Evolutionary conservation across 2,797 vertebrate species (phyloP).

Genomic region (Monodelphis domestica): DNA sequence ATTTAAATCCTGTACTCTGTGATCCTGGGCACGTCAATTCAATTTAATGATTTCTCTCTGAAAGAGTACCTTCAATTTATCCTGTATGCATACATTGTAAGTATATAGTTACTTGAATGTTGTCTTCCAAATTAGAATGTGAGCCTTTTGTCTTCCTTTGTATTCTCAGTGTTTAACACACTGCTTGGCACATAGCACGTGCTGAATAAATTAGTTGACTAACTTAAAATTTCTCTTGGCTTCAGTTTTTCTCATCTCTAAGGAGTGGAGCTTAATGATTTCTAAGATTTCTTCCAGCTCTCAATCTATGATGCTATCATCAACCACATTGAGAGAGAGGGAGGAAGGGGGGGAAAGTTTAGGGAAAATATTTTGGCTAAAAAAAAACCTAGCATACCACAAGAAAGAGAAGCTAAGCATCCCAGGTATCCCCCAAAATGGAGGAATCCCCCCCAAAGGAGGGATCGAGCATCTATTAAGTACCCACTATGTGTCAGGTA

Average conservation of each 20-base stretch:
- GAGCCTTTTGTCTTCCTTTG: neutral
- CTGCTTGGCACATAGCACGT: neutral
- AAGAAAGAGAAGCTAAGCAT: neutral
- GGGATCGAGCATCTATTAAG: neutral
- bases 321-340: neutral
- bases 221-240: neutral
- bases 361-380: neutral
- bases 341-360: neutral
- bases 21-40: neutral
- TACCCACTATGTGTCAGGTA: neutral
- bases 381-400: neutral
- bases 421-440: neutral
- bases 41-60: neutral
- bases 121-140: neutral
- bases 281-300: neutral
- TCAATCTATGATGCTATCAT: neutral
- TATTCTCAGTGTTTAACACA: neutral
- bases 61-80: neutral
- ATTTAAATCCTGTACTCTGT: neutral
- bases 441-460: too few relatives aligned
- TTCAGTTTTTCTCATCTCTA: neutral
- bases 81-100: neutral
- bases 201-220: neutral
- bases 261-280: neutral
- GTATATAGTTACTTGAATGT: neutral